Percentiles rank a stretch among this genome's conserved stretches.
phyloP scores from a whole-genome alignment of 2,888 invertebrate genomes.

The Drosophila suboccidentalis region DNA sequence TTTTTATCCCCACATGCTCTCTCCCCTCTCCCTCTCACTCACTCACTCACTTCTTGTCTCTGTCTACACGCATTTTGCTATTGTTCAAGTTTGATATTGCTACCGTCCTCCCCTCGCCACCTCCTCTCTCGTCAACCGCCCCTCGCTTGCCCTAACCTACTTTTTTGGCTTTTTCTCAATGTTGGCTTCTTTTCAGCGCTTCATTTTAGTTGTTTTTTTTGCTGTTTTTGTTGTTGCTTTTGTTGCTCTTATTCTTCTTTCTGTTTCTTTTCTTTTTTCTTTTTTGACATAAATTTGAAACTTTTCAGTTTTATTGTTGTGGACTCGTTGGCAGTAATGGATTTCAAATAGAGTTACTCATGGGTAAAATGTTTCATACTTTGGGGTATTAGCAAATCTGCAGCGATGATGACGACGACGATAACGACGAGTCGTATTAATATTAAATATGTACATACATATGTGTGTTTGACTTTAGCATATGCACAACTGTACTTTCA shows the following conservation, averaged over 20 bases:
- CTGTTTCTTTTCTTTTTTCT: constrained; percentile 28
- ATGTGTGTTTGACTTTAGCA: constrained; percentile 35
- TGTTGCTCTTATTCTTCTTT: constrained; percentile 43
- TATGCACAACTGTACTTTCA: constrained; percentile 29
- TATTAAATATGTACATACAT: constrained; percentile 3
- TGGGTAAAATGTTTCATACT: constrained; percentile 81
- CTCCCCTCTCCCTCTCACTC: constrained; percentile 3
- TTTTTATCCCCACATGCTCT: constrained; percentile 53
- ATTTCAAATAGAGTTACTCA: constrained; percentile 82
- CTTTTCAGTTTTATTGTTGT: constrained; percentile 80
- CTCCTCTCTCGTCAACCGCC: constrained; percentile 3
- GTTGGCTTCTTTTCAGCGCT: constrained; percentile 70
- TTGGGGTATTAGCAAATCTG: constrained; percentile 82
- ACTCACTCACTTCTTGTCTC: constrained; percentile 9
- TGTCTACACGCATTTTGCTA: constrained; percentile 69
- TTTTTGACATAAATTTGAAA: constrained; percentile 80
- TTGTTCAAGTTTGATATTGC: constrained; percentile 69
- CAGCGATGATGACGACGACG: constrained; percentile 46
- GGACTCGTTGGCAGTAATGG: constrained; percentile 80
- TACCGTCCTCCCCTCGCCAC: background rate
- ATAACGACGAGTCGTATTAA: constrained; percentile 50
- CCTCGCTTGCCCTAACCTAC: constrained; percentile 61
- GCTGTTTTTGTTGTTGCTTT: constrained; percentile 8
- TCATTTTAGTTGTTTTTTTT: constrained; percentile 29
- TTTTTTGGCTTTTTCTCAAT: constrained; percentile 73